Evolutionary conservation across 2,888 invertebrate species (phyloP), one percentile per base, ranked within the genome.

Genomic region (Dryococelus australis): DNA sequence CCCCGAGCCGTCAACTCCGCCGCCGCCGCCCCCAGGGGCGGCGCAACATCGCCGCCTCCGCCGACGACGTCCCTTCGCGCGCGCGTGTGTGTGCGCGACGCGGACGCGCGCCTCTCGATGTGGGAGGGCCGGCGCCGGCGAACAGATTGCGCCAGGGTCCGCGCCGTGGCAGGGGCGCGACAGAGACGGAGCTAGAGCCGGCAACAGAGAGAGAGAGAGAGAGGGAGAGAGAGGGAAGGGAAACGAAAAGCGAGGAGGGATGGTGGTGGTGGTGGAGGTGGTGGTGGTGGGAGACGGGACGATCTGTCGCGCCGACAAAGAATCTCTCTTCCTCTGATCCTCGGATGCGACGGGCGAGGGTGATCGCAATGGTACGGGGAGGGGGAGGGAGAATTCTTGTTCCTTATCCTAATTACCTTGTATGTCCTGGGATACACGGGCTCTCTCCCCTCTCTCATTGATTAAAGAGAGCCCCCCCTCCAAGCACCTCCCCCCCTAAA

Each of bases 311-410:
- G 53, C 85, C 47, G 85, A 85, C 85, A 85, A 53, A 85, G 80
- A 80, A 86, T 80, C 80, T 86, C 79, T 86, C 80, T 86, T 79
- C 79, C 80, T 79, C 80, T 47, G 78, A 80, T 79, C 79, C 80
- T 79, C 80, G n/a, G 78, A 80, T 80, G 80, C 47, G 43, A 86
- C 79, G 86, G 80, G 81, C 43, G 80, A 43, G 43, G 24, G 35
- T 16, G 80, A 6, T 26, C 65, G 86, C 78, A 86, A 65, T 24
- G 78, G 51, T 24, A 27, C 26, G 53, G 43, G 5, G 24, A 3
- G 27, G 86, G 65, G 65, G 86, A 27, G 65, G 26, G 26, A 28
- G 43, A 13, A 83, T 35, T 83, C 83, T 83, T 83, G 83, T 83
- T 83, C 83, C 43, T 43, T 83, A 83, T 83, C 83, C 83, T 83